Evolutionary conservation across 2,113 vertebrate genomes (phyloP), one percentile per base, ranked within the genome.

Genomic region (Notothenia coriiceps): DNA sequence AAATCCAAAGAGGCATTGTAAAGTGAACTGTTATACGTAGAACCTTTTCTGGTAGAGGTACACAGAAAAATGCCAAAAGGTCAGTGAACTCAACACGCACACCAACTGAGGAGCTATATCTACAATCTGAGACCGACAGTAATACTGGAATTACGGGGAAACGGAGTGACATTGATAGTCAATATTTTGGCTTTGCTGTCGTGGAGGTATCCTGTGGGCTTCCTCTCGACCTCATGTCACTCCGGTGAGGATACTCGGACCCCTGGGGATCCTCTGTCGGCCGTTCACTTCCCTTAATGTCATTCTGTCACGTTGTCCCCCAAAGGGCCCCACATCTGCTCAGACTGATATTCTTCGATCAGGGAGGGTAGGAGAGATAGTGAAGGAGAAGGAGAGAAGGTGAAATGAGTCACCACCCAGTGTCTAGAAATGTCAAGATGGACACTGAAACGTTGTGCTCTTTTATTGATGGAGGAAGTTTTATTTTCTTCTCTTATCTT

Each of bases 351-450:
- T 63, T 83, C 74, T 84, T 54, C 75, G 51, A 82, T 65, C 33
- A 59, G 69, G 46, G 49, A 63, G 43, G 65, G 25, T 67, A 49
- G 22, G 33, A 62, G 49, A 61, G 85, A 89, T 77, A 33, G 74
- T 78, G 73, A 61, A 68, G 67, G 35, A 40, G 35, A 35, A 35
- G 35, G 35, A 51, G 49, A 80, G 78, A 84, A 80, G 75, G 84
- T 81, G 72, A 86, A 82, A 74, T 79, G 50, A 90, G 62, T 88
- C 70, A 66, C 79, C 55, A 44, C 40, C 1, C 14, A 57, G 68
- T 83, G 68, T 86, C 60, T 72, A 22, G 77, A 86, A 87, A 85
- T 84, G 78, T 80, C 77, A 83, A 55, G 33, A 20, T 49, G 63
- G 43, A 79, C 71, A 77, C 10, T 17, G 56, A 74, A 88, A 81